phyloP scores from a whole-genome alignment of 1,140 invertebrate genomes.

The Elymnias hypermnestra region DNA sequence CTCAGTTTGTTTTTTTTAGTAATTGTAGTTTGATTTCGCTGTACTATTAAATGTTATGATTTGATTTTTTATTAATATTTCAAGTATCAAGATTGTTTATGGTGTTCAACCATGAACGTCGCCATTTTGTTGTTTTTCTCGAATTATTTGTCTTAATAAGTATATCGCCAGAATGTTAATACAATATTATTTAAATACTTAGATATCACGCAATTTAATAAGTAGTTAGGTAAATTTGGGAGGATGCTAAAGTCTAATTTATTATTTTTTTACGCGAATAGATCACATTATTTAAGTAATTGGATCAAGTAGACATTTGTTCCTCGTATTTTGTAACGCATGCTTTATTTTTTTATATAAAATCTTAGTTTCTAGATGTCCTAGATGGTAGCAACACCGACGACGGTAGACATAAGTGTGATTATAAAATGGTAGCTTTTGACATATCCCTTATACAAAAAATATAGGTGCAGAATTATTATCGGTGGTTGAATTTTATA shows the following conservation, averaged over 20 bases:
- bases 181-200: constrained; percentile 10
- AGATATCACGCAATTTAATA: constrained; percentile 15
- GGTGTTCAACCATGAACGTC: no score
- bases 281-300: constrained; percentile 19
- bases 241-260: constrained; percentile 25
- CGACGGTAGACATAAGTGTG: constrained; percentile 13
- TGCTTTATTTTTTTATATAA: constrained; percentile 17
- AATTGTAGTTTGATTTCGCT: no score
- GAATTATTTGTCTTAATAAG: constrained; percentile 6
- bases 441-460: constrained; percentile 17
- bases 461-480: constrained; percentile 7
- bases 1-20: not conserved
- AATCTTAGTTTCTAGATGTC: constrained; percentile 5
- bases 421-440: constrained; percentile 15
- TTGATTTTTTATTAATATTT: not conserved
- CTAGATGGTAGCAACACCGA: constrained; percentile 13
- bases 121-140: constrained; percentile 9
- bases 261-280: constrained; percentile 34
- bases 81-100: no score
- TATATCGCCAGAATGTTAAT: constrained; percentile 19
- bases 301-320: constrained; percentile 17
- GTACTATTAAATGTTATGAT: no score
- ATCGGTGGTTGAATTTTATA: constrained; percentile 11
- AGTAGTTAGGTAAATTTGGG: constrained; percentile 26
- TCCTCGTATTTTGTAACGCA: constrained; percentile 18